Evolutionary conservation across 1,140 invertebrate genomes (phyloP), one percentile per base, ranked within the genome.

Genomic region (Battus philenor): DNA sequence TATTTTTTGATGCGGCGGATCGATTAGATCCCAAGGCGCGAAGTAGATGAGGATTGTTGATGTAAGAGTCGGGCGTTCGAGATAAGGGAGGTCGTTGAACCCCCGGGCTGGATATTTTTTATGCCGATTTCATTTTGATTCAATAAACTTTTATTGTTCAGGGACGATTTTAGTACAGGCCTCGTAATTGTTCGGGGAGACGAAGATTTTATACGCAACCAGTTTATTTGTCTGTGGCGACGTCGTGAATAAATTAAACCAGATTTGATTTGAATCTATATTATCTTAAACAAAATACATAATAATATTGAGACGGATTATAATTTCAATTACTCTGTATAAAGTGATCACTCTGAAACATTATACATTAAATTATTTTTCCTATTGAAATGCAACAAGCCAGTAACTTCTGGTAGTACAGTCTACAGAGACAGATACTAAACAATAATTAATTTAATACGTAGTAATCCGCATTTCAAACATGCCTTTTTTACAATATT

Each of bases 51-150:
- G 24, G 38, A 41, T 20, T 26, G 36, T 41, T 27, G 38, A 41
- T 41, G 38, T 41, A 34, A 34, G 32, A 34, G 32, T 34, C 26
- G 20, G 34, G 38, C 24, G 38, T 11, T 24, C 22, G 22, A 41
- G 38, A 41, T 41, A 41, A 41, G 38, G 13, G 16, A 41, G 38
- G 10, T 41, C 38, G 13, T 41, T 29, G 38, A 41, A 26, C 38
- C 13, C 24, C 12, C 2, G 22, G n/a, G 12, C 13, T 24, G 27
- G 27, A 10, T 10, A 2, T 39, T 39, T 41, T 41, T 27, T 41
- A 41, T 41, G 38, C 24, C 16, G 38, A 41, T 27, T 41, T 27
- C 38, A 27, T 41, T 41, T 16, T 41, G 22, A 41, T 41, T 41
- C 38, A 41, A 41, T 41, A 41, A 15, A 41, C 12, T 41, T 41